Evolutionary conservation across 2,797 vertebrate genomes (phyloP), one percentile per base, ranked within the genome.

Genomic region (Melanotaenia pygmaea): DNA sequence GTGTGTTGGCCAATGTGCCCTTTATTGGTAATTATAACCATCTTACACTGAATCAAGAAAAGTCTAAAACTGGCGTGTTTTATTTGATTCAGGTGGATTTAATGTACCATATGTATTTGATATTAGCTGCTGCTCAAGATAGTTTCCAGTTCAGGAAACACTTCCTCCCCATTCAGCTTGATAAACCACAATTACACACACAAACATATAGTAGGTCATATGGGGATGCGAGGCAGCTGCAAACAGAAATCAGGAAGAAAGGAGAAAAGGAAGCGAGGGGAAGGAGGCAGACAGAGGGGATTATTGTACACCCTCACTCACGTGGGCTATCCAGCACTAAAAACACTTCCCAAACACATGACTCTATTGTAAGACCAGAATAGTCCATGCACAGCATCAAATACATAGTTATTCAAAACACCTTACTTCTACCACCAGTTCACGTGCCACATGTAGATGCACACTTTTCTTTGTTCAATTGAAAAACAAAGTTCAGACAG

Each of bases 281-380:
- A 88, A 84, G 73, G 70, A 76, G 85, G 87, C 81, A 89, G 85
- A 94, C 92, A 93, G 88, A 93, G 83, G 78, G 87, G 85, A 93
- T 89, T 86, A 92, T 94, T 94, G 91, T 94, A 90, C 87, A 81
- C 63, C 51, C 79, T 89, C 82, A 65, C 89, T 90, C 89, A 90
- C 91, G 87, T 92, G 90, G 91, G 86, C 82, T 85, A 78, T 70
- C 56, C 76, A 76, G 80, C 70, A 88, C 70, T 83, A 82, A 91
- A 89, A 93, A 90, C 85, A 90, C 87, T 87, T 90, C 81, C 77
- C 70, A 82, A 89, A 91, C 91, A 92, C 91, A 92, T 88, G 88
- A 91, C 81, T 89, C 88, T 79, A 90, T 91, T 93, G 90, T 91
- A 79, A 78, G 68, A 80, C 80, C 79, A 90, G 82, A 89, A 89